These are phyloP conservation scores for Falcunculus frontatus DNA, from an alignment of 2,113 vertebrate genomes.

Conservation along the genomic window DNA sequence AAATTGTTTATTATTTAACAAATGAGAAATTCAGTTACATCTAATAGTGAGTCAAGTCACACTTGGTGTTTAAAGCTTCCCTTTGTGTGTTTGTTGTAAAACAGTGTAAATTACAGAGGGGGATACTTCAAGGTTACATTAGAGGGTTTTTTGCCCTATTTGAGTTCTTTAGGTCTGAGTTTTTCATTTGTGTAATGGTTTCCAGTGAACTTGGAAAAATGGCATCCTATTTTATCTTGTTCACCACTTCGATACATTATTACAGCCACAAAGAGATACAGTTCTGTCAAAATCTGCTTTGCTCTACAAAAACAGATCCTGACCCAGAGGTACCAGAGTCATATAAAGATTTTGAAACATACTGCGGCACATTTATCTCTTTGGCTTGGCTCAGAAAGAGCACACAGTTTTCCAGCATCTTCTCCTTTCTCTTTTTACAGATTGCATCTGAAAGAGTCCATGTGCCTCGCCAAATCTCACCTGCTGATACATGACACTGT, in stretches of 20 bases:
- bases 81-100: neutral
- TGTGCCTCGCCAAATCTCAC: neutral
- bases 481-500: rapidly evolving
- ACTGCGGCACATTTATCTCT: neutral
- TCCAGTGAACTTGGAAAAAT: neutral
- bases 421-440: neutral
- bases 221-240: neutral
- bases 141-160: neutral
- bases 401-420: neutral
- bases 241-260: conserved; percentile 5
- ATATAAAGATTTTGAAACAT: neutral
- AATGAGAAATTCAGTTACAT: neutral
- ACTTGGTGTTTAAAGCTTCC: neutral
- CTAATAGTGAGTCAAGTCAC: neutral
- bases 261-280: neutral
- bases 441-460: neutral
- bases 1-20: neutral
- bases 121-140: neutral
- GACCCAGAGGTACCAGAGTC: conserved; percentile 8
- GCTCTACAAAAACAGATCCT: neutral
- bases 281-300: conserved; percentile 27
- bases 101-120: neutral
- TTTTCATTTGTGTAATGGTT: neutral
- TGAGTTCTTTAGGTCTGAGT: neutral
- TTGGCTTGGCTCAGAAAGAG: neutral